Percentiles rank a stretch among this genome's conserved stretches.
Evolutionary conservation across 1,140 invertebrate species (phyloP).

Genomic region (Drosophila murphyi): DNA sequence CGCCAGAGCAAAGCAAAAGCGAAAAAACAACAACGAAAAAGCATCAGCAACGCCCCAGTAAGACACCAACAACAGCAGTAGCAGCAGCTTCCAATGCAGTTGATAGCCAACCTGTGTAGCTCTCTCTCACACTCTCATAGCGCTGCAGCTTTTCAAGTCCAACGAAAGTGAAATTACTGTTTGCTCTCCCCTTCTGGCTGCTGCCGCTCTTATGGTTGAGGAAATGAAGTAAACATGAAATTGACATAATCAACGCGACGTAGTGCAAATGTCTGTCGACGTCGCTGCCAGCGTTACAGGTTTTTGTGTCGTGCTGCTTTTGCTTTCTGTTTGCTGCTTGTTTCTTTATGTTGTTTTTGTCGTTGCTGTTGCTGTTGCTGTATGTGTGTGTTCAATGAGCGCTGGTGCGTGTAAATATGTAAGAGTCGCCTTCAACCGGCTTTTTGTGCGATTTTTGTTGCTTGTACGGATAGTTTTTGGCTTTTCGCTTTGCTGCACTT

Average conservation of each 20-base stretch:
- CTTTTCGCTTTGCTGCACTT: conserved; percentile 32
- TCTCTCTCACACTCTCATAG: conserved; percentile 13
- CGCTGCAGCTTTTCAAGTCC: conserved; percentile 76
- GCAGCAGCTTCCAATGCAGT: conserved; percentile 57
- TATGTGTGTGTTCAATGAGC: conserved; percentile 75
- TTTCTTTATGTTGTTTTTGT: conserved; percentile 27
- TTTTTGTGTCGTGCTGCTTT: conserved; percentile 74
- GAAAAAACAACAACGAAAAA: conserved; percentile 13
- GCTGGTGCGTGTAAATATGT: conserved; percentile 81
- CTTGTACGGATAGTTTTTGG: conserved; percentile 23
- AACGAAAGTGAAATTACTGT: conserved; percentile 76
- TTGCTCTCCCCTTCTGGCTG: conserved; percentile 38
- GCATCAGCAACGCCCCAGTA: conserved; percentile 44
- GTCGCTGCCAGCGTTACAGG: conserved; percentile 61
- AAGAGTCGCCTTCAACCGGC: conserved; percentile 82
- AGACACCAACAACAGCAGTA: conserved; percentile 31
- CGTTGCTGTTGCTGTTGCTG: conserved; percentile 36
- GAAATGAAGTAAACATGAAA: conserved; percentile 81
- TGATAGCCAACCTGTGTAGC: conserved; percentile 20
- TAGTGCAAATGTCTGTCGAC: conserved; percentile 68
- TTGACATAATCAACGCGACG: conserved; percentile 76
- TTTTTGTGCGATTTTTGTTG: conserved; percentile 69
- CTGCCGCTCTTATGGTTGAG: conserved; percentile 49
- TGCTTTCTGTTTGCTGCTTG: conserved; percentile 49
- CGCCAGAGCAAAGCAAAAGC: conserved; percentile 40